These are phyloP conservation scores for Chlamydotis undulata DNA, from an alignment of 2,113 vertebrate genomes.

Conservation along the genomic window DNA sequence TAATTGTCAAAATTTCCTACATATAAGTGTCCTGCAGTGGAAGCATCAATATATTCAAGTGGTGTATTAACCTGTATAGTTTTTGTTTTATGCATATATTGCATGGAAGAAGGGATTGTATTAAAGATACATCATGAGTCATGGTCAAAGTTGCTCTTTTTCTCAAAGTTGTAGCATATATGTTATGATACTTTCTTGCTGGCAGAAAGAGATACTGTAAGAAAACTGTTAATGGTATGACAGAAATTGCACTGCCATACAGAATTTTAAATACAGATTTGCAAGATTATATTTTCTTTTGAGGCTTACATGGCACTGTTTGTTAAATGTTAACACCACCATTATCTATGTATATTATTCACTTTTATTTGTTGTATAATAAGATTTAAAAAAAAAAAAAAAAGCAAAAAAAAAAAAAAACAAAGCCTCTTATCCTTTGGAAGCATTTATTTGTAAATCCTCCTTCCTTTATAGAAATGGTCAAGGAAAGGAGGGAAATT, in stretches of 20 bases:
- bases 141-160: neutral
- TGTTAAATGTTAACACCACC: neutral
- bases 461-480: neutral
- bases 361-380: conserved; percentile 1
- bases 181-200: neutral
- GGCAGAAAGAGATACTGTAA: neutral
- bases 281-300: neutral
- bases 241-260: neutral
- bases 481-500: neutral
- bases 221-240: neutral
- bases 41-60: neutral
- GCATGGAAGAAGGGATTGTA: neutral
- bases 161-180: neutral
- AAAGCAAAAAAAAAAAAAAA: too few species aligned
- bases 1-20: neutral
- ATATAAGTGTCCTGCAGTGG: neutral
- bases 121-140: neutral
- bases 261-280: neutral
- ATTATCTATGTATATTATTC: neutral
- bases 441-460: neutral
- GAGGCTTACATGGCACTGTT: neutral
- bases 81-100: neutral
- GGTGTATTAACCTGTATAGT: neutral
- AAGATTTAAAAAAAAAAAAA: neutral
- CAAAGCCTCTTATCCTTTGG: neutral